Base-by-base conservation (phyloP, 2,888 invertebrate species). In the Spicauda simplicius region DNA sequence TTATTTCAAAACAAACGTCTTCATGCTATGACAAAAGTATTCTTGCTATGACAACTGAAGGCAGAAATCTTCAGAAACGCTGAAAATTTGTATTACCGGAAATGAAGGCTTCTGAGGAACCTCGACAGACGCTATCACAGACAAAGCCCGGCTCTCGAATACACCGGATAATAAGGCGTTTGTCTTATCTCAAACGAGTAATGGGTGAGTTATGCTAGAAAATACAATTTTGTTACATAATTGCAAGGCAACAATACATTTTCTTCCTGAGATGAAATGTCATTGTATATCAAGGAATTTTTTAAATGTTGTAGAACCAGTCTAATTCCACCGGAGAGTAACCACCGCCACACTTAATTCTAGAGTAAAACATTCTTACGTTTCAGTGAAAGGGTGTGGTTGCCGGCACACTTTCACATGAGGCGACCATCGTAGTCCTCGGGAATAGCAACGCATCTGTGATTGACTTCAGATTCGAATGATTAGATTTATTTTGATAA, bases 91-190 rank as follows among this genome's bases (percentile, higher is more conserved):
- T 73, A 72, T 70, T 50, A 68, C 70, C 69, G 80, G 80, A 83
- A 83, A 81, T 80, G 77, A 79, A 77, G 74, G 75, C 72, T 73
- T 74, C 69, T 59, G 64, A 70, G 71, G 69, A 74, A 69, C 73
- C 71, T 67, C 71, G 70, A 72, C 69, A 70, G 69, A 73, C 61
- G 71, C 64, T 60, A 63, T 61, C 62, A 59, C 69, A 69, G 76
- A 80, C 81, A 82, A 82, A 79, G 79, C 76, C 69, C 58, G 70
- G 73, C 69, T 70, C 71, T 72, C 71, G 70, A 75, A 76, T 73
- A 75, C 71, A 73, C 74, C 73, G 73, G 41, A 41, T 41, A 45
- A 45, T 45, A 45, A 45, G n/a, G n/a, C 45, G n/a, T 45, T n/a
- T 45, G n/a, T n/a, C 45, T 12, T n/a, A n/a, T 45, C 14, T n/a